These are phyloP conservation scores for Atrina japonica DNA, from an alignment of 2,888 invertebrate species.

Conservation along the genomic window DNA sequence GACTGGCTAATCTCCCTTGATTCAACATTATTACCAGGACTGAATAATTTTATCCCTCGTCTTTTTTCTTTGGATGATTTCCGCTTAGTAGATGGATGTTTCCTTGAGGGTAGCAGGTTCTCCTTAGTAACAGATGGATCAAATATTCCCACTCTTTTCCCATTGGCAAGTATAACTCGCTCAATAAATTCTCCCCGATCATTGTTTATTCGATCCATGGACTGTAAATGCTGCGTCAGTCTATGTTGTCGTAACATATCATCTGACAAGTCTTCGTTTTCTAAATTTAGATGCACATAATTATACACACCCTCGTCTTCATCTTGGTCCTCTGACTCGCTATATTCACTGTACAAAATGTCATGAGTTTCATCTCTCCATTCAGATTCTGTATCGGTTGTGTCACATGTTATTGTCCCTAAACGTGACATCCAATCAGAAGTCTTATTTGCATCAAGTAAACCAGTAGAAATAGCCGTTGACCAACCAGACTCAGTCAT, in stretches of 20 bases:
- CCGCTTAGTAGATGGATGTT: not conserved
- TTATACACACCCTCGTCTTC: conserved; percentile 22
- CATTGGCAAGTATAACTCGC: conserved; percentile 38
- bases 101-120: not conserved
- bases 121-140: conserved; percentile 22
- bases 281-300: conserved; percentile 34
- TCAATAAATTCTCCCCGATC: conserved; percentile 36
- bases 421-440: conserved; percentile 40
- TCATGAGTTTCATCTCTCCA: conserved; percentile 57
- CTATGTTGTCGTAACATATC: conserved; percentile 38
- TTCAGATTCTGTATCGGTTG: conserved; percentile 56
- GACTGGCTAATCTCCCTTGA: conserved; percentile 20
- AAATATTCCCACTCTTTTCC: conserved; percentile 28
- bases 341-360: conserved; percentile 18
- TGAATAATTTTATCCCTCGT: conserved; percentile 32
- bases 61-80: conserved; percentile 17
- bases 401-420: conserved; percentile 40
- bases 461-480: conserved; percentile 30
- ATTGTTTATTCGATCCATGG: conserved; percentile 30
- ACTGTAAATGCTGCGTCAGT: conserved; percentile 36
- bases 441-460: conserved; percentile 23
- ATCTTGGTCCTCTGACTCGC: conserved; percentile 26
- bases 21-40: conserved; percentile 14
- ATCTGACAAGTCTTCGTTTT: conserved; percentile 40
- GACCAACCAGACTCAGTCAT: conserved; percentile 33